phyloP scores from a whole-genome alignment of 2,113 vertebrate species.

The Syngnathus floridae region DNA sequence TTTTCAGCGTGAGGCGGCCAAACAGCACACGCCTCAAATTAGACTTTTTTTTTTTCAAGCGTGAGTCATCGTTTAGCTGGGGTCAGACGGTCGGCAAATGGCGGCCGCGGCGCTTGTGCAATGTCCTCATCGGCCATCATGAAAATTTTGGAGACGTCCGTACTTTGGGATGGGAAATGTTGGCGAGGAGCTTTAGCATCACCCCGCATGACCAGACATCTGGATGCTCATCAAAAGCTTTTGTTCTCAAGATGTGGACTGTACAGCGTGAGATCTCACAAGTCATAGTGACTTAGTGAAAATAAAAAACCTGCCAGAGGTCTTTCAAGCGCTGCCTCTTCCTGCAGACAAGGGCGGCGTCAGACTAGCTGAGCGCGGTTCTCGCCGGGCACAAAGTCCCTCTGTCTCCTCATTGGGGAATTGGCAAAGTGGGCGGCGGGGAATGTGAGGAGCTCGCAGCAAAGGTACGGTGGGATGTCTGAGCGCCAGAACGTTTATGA shows the following conservation, averaged over 20 bases:
- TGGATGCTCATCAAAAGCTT: not conserved
- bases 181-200: slow-evolving; percentile 42
- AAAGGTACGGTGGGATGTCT: slow-evolving; percentile 35
- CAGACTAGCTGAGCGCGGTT: slow-evolving; percentile 33
- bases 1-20: slow-evolving; percentile 16
- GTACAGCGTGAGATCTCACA: not conserved
- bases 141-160: slow-evolving; percentile 35
- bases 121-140: slow-evolving; percentile 45
- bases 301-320: not conserved
- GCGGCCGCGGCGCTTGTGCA: slow-evolving; percentile 23
- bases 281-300: not conserved
- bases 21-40: slow-evolving; percentile 22
- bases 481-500: slow-evolving; percentile 19
- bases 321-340: not conserved
- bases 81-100: slow-evolving; percentile 38
- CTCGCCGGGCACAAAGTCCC: slow-evolving; percentile 41
- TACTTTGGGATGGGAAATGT: slow-evolving; percentile 44
- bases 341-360: slow-evolving; percentile 31
- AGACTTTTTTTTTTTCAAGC: not conserved
- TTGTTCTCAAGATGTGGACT: not conserved
- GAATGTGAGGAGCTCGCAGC: slow-evolving; percentile 24
- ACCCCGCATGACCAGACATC: too few relatives aligned
- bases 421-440: slow-evolving; percentile 41
- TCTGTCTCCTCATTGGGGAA: slow-evolving; percentile 56
- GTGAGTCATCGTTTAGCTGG: slow-evolving; percentile 21